These are phyloP conservation scores for Lytechinus variegatus DNA, from an alignment of 35 echinoderm and acorn worm genomes.

Conservation along the genomic window DNA sequence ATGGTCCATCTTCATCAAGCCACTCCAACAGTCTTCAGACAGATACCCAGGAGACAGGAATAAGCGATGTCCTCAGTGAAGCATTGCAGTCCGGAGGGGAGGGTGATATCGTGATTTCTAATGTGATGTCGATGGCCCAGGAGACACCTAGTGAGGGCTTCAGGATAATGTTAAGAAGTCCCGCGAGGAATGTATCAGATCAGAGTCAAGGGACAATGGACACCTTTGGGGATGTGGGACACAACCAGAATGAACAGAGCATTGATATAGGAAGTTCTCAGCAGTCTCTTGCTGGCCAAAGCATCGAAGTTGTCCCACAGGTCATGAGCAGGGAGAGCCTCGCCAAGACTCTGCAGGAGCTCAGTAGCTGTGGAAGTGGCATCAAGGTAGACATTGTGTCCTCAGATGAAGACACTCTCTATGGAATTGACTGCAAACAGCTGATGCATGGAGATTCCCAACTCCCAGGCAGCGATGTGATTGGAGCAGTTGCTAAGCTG, in stretches of 20 bases:
- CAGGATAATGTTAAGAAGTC: constrained; percentile 19
- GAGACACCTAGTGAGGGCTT: background rate
- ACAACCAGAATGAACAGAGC: background rate
- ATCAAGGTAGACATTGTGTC: background rate
- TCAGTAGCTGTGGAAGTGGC: background rate
- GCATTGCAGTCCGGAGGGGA: background rate
- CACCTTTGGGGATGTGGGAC: background rate
- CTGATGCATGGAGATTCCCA: background rate
- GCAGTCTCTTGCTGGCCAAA: background rate
- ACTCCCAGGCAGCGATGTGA: background rate
- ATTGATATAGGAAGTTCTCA: background rate
- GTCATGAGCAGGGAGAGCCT: background rate
- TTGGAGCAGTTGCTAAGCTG: background rate
- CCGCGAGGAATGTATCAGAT: background rate
- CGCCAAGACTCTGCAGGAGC: background rate
- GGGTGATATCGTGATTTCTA: background rate
- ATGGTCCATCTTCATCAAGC: background rate
- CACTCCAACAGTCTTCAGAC: background rate
- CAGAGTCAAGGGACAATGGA: background rate
- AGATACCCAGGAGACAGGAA: background rate
- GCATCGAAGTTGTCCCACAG: background rate
- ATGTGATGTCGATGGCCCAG: background rate
- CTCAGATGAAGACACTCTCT: background rate
- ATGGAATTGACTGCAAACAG: background rate
- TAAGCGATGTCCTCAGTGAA: background rate